Percentiles rank a stretch among this genome's conserved stretches.
Conservation (phyloP, 2,113 vertebrate species). For the Centropus unirufus region DNA sequence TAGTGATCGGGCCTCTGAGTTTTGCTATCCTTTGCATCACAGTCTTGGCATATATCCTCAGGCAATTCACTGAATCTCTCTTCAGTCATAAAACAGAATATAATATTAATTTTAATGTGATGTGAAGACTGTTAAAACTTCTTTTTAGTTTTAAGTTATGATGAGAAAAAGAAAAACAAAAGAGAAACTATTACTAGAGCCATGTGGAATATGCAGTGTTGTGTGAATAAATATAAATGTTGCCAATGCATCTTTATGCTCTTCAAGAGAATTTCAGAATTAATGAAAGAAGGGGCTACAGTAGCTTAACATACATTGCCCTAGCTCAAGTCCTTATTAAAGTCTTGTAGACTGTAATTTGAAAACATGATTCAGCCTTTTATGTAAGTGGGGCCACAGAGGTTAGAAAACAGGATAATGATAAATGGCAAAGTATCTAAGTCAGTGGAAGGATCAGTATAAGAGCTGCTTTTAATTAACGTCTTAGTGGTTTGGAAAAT, state of each 20-base stretch:
- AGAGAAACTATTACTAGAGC: background rate
- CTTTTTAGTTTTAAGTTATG: background rate
- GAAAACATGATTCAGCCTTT: background rate
- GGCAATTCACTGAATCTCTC: background rate
- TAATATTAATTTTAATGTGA: background rate
- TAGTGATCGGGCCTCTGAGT: background rate
- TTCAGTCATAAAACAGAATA: background rate
- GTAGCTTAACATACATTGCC: background rate
- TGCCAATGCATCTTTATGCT: background rate
- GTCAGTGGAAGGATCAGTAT: background rate
- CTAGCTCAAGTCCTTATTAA: background rate
- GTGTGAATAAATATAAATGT: background rate
- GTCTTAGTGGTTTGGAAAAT: slow-evolving; percentile 35
- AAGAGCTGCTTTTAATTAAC: slow-evolving; percentile 53
- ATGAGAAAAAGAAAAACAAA: background rate
- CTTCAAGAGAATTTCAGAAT: background rate
- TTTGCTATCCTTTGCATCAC: background rate
- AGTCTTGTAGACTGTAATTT: background rate
- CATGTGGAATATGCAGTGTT: background rate
- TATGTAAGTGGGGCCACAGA: background rate
- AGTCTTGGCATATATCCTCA: background rate
- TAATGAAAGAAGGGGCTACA: background rate
- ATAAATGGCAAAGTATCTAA: slow-evolving; percentile 6
- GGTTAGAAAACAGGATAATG: slow-evolving; percentile 19
- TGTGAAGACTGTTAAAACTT: background rate